Evolutionary conservation across 2,797 vertebrate species (phyloP).

Genomic region (Pygocentrus nattereri): DNA sequence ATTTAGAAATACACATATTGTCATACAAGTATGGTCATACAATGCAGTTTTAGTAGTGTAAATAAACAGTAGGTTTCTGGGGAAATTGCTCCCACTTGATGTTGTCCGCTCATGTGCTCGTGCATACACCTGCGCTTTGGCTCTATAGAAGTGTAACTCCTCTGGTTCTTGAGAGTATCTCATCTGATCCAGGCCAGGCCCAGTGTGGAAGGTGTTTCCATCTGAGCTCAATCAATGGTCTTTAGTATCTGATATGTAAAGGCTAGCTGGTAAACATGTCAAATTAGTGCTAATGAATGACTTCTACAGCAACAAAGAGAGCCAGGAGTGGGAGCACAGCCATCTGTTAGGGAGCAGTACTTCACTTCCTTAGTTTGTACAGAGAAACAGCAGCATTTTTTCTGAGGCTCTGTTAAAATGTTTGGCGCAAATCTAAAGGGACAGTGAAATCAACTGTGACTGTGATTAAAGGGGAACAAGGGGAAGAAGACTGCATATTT

Average conservation of each 20-base stretch:
- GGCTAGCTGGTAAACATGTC: conserved; percentile 60
- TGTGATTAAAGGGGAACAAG: no score
- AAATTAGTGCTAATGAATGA: conserved; percentile 65
- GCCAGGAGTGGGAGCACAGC: conserved; percentile 36
- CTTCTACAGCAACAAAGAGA: conserved; percentile 24
- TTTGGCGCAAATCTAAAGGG: no score
- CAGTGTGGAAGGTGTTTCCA: conserved; percentile 52
- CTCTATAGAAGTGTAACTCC: conserved; percentile 19
- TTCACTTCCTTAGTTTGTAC: background rate
- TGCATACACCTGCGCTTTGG: conserved; percentile 59
- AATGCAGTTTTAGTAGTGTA: no score
- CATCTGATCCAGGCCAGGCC: conserved; percentile 12
- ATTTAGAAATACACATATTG: no score
- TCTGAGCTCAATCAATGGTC: conserved; percentile 52
- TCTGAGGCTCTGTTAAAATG: no score
- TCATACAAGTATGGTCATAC: no score
- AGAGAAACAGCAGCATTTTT: no score
- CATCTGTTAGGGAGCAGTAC: conserved; percentile 51
- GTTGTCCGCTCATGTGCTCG: conserved; percentile 20
- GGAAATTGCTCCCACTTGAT: background rate
- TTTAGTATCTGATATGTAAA: conserved; percentile 52
- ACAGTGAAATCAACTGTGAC: no score
- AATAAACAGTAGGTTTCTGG: no score
- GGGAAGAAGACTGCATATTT: no score
- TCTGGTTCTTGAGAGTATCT: conserved; percentile 34